Evolutionary conservation across 2,888 invertebrate species (phyloP), one percentile per base, ranked within the genome.

Genomic region (Sussaba pulchella): DNA sequence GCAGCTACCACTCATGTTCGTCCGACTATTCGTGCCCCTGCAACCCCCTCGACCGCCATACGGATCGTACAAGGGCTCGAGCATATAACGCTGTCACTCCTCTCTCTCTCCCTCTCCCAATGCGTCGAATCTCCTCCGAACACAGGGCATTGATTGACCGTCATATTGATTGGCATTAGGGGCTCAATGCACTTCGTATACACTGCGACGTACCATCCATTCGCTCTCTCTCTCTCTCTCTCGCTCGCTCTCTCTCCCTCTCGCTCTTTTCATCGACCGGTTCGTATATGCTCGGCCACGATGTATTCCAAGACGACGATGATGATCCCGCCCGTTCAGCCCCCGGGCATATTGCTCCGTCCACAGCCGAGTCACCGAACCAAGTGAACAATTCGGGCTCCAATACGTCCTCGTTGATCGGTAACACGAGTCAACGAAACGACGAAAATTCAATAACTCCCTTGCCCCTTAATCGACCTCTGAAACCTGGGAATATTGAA

Each of bases 151-250:
- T 78, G 77, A 81, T 81, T 81, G 81, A 77, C 81, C 77, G 77
- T 81, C 81, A 81, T 81, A 81, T 81, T 81, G 81, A 81, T 81
- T 78, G 81, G 81, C 81, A 78, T 81, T 81, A 81, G 70, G 63
- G 70, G 72, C 70, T 66, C 39, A 12, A 77, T 70, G 76, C 61
- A 64, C 63, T 52, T 26, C 76, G 76, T 57, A 57, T 76, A 69
- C 66, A 81, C 73, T 57, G 47, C 54, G 70, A 41, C 43, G 21
- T 63, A 36, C 57, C 36, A 31, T 59, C 39, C 39, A 17, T 2
- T 31, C 31, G 2, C 31, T 31, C 31, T 31, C 31, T 31, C 43
- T 43, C 10, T n/a, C 43, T 43, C 10, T 43, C 43, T 43, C 43
- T 43, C 43, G 4, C 10, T 12, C 43, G 4, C 43, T 12, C n/a